Conservation (phyloP, 2,888 invertebrate species). For the Mythimna ferrago region DNA sequence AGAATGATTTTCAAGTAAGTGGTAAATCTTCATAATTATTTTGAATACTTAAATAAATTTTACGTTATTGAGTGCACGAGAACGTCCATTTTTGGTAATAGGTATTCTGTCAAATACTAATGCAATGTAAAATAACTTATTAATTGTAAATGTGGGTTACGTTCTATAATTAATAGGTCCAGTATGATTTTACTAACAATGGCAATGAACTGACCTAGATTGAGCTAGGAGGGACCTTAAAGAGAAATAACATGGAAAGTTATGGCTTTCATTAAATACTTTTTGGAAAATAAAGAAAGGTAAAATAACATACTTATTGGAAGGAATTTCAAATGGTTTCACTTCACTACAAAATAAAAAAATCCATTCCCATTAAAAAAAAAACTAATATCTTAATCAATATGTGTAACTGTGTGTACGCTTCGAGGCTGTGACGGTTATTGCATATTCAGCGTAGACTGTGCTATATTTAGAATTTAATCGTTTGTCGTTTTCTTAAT, state of each 20-base stretch:
- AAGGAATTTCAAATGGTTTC: neutral
- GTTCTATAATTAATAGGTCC: constrained; percentile 20
- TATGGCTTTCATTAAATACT: neutral
- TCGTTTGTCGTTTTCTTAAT: neutral
- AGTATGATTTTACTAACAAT: constrained; percentile 33
- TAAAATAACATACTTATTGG: neutral
- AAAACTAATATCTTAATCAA: neutral
- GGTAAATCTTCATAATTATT: neutral
- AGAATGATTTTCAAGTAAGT: neutral
- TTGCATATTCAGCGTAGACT: constrained; percentile 11
- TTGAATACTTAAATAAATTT: neutral
- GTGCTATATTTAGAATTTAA: constrained; percentile 9
- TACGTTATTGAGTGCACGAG: constrained; percentile 19
- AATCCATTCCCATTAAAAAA: neutral
- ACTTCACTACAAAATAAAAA: neutral
- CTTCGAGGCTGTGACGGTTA: constrained; percentile 11
- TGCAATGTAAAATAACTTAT: constrained; percentile 5
- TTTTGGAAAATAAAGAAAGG: neutral
- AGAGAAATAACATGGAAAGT: neutral
- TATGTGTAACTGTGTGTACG: constrained; percentile 6
- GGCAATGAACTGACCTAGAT: constrained; percentile 4
- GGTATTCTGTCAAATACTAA: constrained; percentile 11
- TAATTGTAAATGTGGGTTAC: constrained; percentile 12
- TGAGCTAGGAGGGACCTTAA: constrained; percentile 6
- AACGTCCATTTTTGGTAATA: constrained; percentile 27